Base-by-base conservation (phyloP, 2,797 vertebrate species). In the Pseudotriccus pelzelni region DNA sequence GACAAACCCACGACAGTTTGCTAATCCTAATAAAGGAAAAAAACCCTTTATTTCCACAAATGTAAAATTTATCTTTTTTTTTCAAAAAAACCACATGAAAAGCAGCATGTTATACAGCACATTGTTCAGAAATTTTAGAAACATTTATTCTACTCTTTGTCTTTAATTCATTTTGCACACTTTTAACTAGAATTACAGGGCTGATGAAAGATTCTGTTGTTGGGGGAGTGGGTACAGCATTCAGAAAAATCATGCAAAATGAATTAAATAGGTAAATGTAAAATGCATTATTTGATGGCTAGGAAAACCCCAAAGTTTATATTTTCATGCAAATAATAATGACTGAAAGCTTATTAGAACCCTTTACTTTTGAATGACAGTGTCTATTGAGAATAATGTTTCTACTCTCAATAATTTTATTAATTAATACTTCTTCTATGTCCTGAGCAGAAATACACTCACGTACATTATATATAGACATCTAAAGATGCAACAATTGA, bases 11-110 rank as follows among this genome's bases (percentile, higher is more conserved):
- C n/a, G n/a, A n/a, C n/a, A n/a, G n/a, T n/a, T n/a, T 37, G 37
- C 6, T 62, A 66, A 63, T 8, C 6, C 4, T 53, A 62, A 44
- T 13, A 53, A 8, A 49, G 6, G 23, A 37, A 58, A 86, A 76
- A 12, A 1, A 0, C 0, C 0, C 30, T 78, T 46, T 1, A 53
- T 30, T 75, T 75, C 21, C 24, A 90, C 12, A 81, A 44, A 63
- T 7, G 7, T 23, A 64, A 70, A 50, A 43, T 15, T 39, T 63
- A 52, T 3, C 7, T 28, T 28, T 72, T 62, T 41, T 53, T 69
- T 37, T 2, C 34, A 53, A 21, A n/a, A 9, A n/a, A n/a, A 32
- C 7, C 7, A 43, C 8, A 59, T 9, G 21, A 46, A 94, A 80
- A 72, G 2, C 7, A 39, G 30, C 3, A 74, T 10, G 55, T 66